Conservation (phyloP, 2,888 invertebrate species). For the Polydrusus tereticollis region DNA sequence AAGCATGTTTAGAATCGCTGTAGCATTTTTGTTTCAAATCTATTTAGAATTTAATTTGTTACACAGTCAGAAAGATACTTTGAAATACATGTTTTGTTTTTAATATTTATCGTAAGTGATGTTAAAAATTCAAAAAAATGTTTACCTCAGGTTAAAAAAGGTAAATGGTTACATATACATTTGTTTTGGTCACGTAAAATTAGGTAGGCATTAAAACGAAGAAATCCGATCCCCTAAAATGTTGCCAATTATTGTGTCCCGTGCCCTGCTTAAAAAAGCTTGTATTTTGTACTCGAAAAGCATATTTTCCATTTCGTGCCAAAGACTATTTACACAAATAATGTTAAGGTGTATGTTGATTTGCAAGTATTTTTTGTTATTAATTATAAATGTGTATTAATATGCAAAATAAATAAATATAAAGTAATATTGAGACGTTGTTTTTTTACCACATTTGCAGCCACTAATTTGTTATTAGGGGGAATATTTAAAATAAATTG, state of each 20-base stretch:
- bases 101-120: too few species aligned
- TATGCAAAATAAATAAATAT: not conserved
- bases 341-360: not conserved
- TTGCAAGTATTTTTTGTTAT: slow-evolving; percentile 3
- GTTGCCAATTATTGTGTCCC: slow-evolving; percentile 21
- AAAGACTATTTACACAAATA: slow-evolving; percentile 9
- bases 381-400: slow-evolving; percentile 4
- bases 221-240: slow-evolving; percentile 22
- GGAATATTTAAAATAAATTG: too few species aligned
- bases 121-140: too few species aligned
- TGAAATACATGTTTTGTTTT: not conserved
- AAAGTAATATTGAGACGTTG: not conserved
- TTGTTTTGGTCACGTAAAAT: too few species aligned
- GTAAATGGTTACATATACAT: too few species aligned
- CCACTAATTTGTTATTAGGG: too few species aligned
- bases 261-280: slow-evolving; percentile 2
- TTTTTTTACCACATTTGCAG: too few species aligned
- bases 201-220: not conserved
- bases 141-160: not conserved
- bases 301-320: slow-evolving; percentile 20
- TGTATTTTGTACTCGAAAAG: slow-evolving; percentile 12
- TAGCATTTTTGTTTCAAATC: not conserved
- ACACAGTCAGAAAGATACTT: not conserved
- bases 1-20: not conserved
- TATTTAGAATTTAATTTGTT: not conserved